phyloP scores from a whole-genome alignment of 1,140 invertebrate genomes.

The Conopomorpha cramerella region DNA sequence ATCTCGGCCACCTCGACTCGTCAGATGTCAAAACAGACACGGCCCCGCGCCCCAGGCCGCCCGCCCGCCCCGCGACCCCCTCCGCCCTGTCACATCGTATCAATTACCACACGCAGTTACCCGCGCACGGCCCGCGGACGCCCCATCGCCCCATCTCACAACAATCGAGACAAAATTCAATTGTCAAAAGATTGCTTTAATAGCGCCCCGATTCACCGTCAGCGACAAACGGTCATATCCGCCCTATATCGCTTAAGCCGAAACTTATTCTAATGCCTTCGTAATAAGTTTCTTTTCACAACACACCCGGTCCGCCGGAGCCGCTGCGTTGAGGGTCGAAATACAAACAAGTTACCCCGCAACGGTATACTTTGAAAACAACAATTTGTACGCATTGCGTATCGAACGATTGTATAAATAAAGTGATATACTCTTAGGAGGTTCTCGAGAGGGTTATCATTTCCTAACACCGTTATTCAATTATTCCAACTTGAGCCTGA shows the following conservation, averaged over 20 bases:
- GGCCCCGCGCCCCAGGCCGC: conserved; percentile 41
- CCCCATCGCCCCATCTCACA: conserved; percentile 40
- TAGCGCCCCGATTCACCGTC: conserved; percentile 27
- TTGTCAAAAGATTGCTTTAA: conserved; percentile 56
- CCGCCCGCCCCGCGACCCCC: conserved; percentile 47
- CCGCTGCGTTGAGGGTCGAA: conserved; percentile 36
- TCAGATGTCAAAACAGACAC: conserved; percentile 56
- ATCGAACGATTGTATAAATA: conserved; percentile 60
- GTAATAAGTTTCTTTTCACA: conserved; percentile 28
- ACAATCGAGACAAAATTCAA: conserved; percentile 51
- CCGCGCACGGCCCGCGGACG: conserved; percentile 22
- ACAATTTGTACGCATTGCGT: conserved; percentile 62
- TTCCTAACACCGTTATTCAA: too few relatives aligned
- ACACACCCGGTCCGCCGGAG: conserved; percentile 5
- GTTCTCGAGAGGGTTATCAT: too few relatives aligned
- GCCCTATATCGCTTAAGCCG: too few relatives aligned
- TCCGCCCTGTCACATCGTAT: conserved; percentile 52
- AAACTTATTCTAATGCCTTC: conserved; percentile 14
- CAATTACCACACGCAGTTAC: conserved; percentile 57
- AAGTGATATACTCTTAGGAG: conserved; percentile 48
- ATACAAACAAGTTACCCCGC: conserved; percentile 54
- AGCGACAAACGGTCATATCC: conserved; percentile 32
- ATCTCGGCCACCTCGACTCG: conserved; percentile 55
- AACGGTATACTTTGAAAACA: conserved; percentile 62
- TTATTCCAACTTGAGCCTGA: too few relatives aligned